A percentile compares a stretch with the other conserved stretches of the same genome.
phyloP scores from a whole-genome alignment of 1,140 invertebrate genomes.

The Dendroctonus valens region DNA sequence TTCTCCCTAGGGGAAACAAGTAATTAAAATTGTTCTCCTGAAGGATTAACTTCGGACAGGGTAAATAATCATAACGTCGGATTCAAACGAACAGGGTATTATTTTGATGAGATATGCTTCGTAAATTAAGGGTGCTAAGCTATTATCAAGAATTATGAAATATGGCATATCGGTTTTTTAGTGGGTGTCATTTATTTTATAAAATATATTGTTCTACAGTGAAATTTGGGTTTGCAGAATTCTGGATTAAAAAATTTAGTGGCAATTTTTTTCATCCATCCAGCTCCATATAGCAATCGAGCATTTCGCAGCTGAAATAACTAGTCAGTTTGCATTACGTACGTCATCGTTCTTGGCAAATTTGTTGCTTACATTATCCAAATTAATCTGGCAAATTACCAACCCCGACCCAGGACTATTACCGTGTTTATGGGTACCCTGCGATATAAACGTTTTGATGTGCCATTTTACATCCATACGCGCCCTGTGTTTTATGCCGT shows the following conservation, averaged over 20 bases:
- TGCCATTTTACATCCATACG: slow-evolving; percentile 21
- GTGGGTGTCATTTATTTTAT: too few relatives aligned
- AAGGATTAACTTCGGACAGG: slow-evolving; percentile 46
- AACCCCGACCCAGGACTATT: slow-evolving; percentile 8
- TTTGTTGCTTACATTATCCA: too few relatives aligned
- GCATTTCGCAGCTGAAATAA: too few relatives aligned
- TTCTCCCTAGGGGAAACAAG: slow-evolving; percentile 42
- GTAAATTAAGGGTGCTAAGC: slow-evolving; percentile 11
- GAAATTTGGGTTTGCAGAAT: too few relatives aligned
- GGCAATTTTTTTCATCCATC: too few relatives aligned
- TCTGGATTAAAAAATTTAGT: too few relatives aligned
- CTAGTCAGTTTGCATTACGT: too few relatives aligned
- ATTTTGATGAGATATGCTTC: slow-evolving; percentile 32
- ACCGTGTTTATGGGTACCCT: slow-evolving; percentile 23
- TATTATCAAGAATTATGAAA: slow-evolving; percentile 12
- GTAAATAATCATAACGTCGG: slow-evolving; percentile 44
- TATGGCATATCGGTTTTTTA: too few relatives aligned
- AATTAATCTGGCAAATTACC: too few relatives aligned
- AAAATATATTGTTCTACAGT: too few relatives aligned
- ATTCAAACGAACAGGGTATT: slow-evolving; percentile 41
- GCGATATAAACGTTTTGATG: slow-evolving; percentile 30
- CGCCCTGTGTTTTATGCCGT: slow-evolving; percentile 27
- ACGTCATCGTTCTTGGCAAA: too few relatives aligned
- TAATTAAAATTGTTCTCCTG: slow-evolving; percentile 48
- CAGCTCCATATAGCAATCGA: too few relatives aligned